Evolutionary conservation across 2,113 vertebrate species (phyloP).

Genomic region (Apteryx mantelli): DNA sequence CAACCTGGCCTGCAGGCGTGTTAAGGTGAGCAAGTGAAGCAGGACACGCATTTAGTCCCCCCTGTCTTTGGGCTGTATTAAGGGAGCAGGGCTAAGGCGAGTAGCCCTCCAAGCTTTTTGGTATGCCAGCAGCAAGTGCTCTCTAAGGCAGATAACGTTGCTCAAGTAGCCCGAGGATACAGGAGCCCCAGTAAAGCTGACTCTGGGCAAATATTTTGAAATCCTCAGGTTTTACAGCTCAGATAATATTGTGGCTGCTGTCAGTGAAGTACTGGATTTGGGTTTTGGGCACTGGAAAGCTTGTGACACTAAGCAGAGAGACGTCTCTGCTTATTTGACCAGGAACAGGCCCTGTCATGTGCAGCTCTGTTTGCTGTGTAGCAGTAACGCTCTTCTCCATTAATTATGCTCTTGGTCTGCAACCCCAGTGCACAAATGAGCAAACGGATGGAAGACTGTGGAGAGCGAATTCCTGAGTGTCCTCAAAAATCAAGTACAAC

Average conservation of each 20-base stretch:
- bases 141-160: not conserved
- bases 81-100: not conserved
- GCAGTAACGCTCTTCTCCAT: not conserved
- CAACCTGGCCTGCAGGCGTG: not conserved
- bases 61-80: not conserved
- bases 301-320: fast-evolving
- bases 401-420: not conserved
- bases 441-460: not conserved
- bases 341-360: not conserved
- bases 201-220: not conserved
- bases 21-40: not conserved
- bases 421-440: too few relatives aligned
- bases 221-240: not conserved
- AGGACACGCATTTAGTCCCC: not conserved
- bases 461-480: not conserved
- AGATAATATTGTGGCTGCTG: not conserved
- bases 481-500: not conserved
- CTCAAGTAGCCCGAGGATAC: not conserved
- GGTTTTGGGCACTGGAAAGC: not conserved
- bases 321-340: not conserved
- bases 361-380: not conserved
- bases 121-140: not conserved
- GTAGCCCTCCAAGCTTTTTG: not conserved
- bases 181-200: not conserved
- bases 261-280: not conserved